Evolutionary conservation across 2,888 invertebrate species (phyloP).

Genomic region (Acronicta psi): DNA sequence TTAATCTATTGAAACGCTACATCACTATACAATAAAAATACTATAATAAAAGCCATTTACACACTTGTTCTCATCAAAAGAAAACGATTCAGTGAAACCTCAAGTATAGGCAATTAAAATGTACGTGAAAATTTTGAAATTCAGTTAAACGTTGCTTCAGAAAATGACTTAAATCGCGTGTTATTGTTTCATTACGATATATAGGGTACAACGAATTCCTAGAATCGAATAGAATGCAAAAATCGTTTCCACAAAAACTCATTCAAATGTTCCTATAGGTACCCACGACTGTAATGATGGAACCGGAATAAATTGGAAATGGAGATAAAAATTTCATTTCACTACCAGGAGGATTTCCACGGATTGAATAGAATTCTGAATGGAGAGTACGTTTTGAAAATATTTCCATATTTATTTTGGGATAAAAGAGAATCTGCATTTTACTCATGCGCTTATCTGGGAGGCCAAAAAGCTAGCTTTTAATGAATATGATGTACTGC

Average conservation of each 20-base stretch:
- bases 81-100: slow-evolving; percentile 10
- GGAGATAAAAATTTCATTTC: slow-evolving; percentile 41
- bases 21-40: neutral
- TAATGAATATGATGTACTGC: too few relatives aligned
- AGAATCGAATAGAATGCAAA: slow-evolving; percentile 7
- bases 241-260: slow-evolving; percentile 13
- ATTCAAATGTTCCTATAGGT: slow-evolving; percentile 14
- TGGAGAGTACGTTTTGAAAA: slow-evolving; percentile 20
- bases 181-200: slow-evolving; percentile 13
- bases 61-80: neutral
- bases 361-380: slow-evolving; percentile 28
- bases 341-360: slow-evolving; percentile 19
- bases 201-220: slow-evolving; percentile 19
- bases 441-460: neutral
- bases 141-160: neutral
- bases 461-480: neutral
- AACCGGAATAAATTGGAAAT: slow-evolving; percentile 39
- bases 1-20: neutral
- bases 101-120: slow-evolving; percentile 16
- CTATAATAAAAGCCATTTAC: slow-evolving; percentile 4
- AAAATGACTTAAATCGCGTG: slow-evolving; percentile 21
- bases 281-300: slow-evolving; percentile 24
- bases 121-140: slow-evolving; percentile 2
- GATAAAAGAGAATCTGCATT: slow-evolving; percentile 14
- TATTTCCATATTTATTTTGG: slow-evolving; percentile 32